Percentiles rank a stretch among this genome's conserved stretches.
Conservation (phyloP, 2,113 vertebrate genomes). For the Addax nasomaculatus region DNA sequence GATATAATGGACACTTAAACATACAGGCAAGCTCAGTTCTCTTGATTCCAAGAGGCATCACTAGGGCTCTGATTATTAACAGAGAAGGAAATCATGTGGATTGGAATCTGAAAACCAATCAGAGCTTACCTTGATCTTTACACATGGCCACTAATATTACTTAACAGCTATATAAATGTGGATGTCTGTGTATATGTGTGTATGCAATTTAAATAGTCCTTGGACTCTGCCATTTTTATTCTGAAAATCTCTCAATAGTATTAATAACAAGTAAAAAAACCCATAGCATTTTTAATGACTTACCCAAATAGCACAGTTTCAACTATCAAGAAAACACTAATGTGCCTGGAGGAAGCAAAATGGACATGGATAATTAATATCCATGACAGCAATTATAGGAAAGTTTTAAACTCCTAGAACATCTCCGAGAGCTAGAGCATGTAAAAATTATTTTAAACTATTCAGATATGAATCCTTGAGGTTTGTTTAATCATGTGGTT, state of each 20-base stretch:
- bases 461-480: not conserved
- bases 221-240: not conserved
- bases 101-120: slow-evolving; percentile 1
- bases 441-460: not conserved
- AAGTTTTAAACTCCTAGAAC: not conserved
- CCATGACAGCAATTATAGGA: not conserved
- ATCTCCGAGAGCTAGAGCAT: not conserved
- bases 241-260: not conserved
- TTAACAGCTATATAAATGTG: not conserved
- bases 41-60: not conserved
- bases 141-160: not conserved
- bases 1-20: not conserved
- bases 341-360: not conserved
- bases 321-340: not conserved
- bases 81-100: not conserved
- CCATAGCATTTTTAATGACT: not conserved
- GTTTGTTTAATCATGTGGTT: not conserved
- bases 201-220: not conserved
- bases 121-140: slow-evolving; percentile 39
- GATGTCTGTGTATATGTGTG: not conserved
- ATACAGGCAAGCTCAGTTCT: not conserved
- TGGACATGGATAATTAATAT: not conserved
- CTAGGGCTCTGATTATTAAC: not conserved
- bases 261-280: not conserved
- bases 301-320: not conserved